Evolutionary conservation across 2,113 vertebrate genomes (phyloP), one percentile per base, ranked within the genome.

Genomic region (Lamprotornis superbus): DNA sequence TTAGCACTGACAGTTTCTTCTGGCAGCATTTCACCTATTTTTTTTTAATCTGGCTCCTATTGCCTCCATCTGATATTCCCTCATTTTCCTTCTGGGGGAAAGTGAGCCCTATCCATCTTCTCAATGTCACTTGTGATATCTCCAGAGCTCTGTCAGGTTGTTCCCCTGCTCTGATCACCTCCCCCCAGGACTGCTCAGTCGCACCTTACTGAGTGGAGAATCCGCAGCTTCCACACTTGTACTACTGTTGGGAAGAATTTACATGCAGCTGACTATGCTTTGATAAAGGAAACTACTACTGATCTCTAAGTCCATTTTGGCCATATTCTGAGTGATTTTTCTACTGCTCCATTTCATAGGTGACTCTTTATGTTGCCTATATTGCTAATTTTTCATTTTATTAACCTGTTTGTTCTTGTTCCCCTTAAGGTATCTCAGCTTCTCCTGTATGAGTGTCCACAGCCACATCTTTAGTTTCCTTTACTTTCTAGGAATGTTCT

Each of bases 401-500:
- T 57, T 73, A 61, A 77, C 9, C 7, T 5, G 5, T 59, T 73
- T 91, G 35, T 42, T 93, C 59, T 73, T 91, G 35, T 42, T 93
- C 64, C 20, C 18, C 15, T 50, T 18, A 42, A 71, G 25, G 21
- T 50, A 10, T 39, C 37, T 57, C 2, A 3, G 5, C 39, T 83
- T 55, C 47, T 81, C n/a, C 42, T 65, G 10, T 10, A 47, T 42
- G 25, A 17, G 7, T 20, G 67, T 76, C 18, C 11, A 15, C 6
- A 57, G 53, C 21, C 33, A 27, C 10, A 8, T 19, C 22, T 37
- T 75, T 33, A 31, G 27, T 79, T 85, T 93, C 10, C 56, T 82
- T 64, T 49, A 30, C 55, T 90, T 93, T 70, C 42, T 56, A 99
- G 98, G 98, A 98, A 94, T 99, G 98, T 86, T 99, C 98, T 24